phyloP scores from a whole-genome alignment of 2,797 vertebrate genomes.

The Chaenodraco wilsoni region DNA sequence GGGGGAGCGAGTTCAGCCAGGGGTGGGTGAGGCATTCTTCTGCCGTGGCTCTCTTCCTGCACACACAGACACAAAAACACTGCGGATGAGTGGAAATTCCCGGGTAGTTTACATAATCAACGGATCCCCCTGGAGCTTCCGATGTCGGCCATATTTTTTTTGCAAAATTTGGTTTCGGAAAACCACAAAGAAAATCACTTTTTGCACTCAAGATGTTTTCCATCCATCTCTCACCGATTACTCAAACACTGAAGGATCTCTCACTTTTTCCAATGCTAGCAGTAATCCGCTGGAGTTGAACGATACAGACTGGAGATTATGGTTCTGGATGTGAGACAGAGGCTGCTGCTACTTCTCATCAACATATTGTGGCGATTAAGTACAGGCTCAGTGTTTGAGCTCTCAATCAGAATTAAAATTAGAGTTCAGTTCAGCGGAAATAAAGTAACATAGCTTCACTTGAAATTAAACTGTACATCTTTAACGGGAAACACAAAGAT shows the following conservation, averaged over 20 bases:
- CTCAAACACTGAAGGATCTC: conserved; percentile 69
- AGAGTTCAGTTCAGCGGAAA: neutral
- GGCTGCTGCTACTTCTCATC: conserved; percentile 48
- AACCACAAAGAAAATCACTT: conserved; percentile 54
- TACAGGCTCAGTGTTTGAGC: conserved; percentile 24
- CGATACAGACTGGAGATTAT: conserved; percentile 51
- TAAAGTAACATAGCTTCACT: neutral
- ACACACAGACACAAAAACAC: conserved; percentile 74
- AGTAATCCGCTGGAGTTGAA: conserved; percentile 67
- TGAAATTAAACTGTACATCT: neutral
- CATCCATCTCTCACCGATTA: conserved; percentile 52
- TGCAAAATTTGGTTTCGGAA: conserved; percentile 49
- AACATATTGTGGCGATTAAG: conserved; percentile 47
- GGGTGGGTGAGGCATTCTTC: conserved; percentile 85
- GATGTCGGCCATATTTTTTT: conserved; percentile 46
- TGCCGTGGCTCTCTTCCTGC: conserved; percentile 85
- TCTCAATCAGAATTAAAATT: conserved; percentile 25
- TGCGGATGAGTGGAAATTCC: conserved; percentile 69
- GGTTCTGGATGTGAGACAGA: conserved; percentile 44
- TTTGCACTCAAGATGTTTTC: conserved; percentile 33
- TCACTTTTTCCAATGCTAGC: conserved; percentile 49
- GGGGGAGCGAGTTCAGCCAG: conserved; percentile 78
- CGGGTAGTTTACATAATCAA: conserved; percentile 61
- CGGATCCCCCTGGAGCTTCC: conserved; percentile 43
- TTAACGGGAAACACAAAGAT: neutral